Conservation (phyloP, 2,797 vertebrate genomes). For the Acanthurus lineatus region DNA sequence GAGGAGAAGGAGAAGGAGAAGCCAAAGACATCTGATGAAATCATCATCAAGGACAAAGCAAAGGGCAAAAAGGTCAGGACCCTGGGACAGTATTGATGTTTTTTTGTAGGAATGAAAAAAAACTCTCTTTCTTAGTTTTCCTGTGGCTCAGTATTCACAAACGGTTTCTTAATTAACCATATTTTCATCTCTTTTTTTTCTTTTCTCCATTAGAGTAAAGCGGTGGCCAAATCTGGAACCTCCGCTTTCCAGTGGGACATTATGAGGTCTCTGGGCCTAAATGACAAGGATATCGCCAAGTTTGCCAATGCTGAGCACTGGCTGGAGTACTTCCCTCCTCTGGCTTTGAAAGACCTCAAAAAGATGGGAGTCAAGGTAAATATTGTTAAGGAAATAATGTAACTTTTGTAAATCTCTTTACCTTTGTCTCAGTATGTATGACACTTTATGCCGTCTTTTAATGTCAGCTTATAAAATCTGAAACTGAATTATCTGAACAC, state of each 20-base stretch:
- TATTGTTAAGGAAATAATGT: no score
- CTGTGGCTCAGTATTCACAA: background rate
- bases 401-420: no score
- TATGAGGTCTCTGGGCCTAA: conserved; percentile 94
- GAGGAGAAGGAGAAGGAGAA: conserved; percentile 87
- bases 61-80: conserved; percentile 95
- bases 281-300: conserved; percentile 88
- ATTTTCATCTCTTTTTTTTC: background rate
- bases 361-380: conserved; percentile 95
- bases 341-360: conserved; percentile 93
- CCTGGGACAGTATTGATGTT: background rate
- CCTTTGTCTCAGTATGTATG: no score
- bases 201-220: conserved; percentile 91
- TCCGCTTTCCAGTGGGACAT: conserved; percentile 96
- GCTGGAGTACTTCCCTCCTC: conserved; percentile 96
- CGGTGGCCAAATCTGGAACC: conserved; percentile 91
- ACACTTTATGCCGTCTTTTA: no score
- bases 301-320: conserved; percentile 96
- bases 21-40: conserved; percentile 84
- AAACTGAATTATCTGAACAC: no score
- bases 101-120: no score
- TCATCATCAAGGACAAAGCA: conserved; percentile 95
- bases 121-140: background rate
- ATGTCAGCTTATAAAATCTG: no score
- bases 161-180: background rate